Evolutionary conservation across 1,140 invertebrate species (phyloP), one percentile per base, ranked within the genome.

Genomic region (Hypsibius dujardini): DNA sequence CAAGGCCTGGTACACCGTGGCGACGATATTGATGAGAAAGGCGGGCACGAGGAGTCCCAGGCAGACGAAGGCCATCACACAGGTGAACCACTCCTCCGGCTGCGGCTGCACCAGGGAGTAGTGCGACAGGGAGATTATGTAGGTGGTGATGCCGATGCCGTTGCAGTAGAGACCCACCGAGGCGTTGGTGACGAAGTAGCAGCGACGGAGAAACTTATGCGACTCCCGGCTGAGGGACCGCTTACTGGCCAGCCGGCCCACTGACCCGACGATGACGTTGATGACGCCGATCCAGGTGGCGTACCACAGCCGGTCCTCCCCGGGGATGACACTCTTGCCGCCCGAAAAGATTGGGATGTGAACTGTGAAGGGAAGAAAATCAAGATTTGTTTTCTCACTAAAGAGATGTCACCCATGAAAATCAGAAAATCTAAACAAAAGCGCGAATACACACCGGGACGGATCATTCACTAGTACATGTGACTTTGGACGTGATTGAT

Each of bases 51-150:
- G 62, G 12, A 67, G 45, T 12, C 12, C 7, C 12, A 67, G 62
- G 62, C 62, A 12, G 62, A 67, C 12, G 62, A 67, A 67, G 62
- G 42, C 12, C 62, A 67, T 67, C 12, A 67, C 42, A 42, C 12
- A 15, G 42, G 62, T 67, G 62, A 67, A 67, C 3, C 42, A 12
- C 3, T 67, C 12, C 12, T 42, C 42, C 12, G 3, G 3, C 3
- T 67, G 62, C 12, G 62, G 62, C 3, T 15, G 12, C 12, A 67
- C 45, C 62, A 67, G 7, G 3, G 62, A 67, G 42, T 67, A 15
- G 45, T 67, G 62, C 42, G 62, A 67, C 42, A 67, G 45, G 7
- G 62, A 15, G 62, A 67, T 67, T 12, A 67, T 67, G 62, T 67
- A 67, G 3, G 62, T 7, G 12, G 3, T 45, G 62, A 67, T 67